These are phyloP conservation scores for Eupithecia subumbrata DNA, from an alignment of 2,888 invertebrate species.

Conservation along the genomic window DNA sequence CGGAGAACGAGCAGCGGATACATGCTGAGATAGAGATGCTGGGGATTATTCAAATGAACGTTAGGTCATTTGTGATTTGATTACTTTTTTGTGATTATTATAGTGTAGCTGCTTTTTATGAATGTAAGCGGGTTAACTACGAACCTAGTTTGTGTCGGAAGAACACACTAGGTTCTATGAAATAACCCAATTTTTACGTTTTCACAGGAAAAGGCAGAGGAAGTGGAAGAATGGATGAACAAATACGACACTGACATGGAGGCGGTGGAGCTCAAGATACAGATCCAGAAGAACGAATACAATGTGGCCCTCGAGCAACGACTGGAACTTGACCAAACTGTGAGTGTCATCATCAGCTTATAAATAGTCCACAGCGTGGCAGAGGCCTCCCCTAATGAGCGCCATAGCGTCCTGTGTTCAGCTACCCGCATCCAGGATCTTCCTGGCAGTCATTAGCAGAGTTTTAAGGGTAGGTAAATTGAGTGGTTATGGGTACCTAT, in stretches of 20 bases:
- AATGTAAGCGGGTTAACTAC: no score
- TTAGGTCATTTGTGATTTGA: constrained; percentile 45
- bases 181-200: not conserved
- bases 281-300: constrained; percentile 66
- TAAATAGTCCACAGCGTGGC: no score
- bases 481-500: no score
- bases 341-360: constrained; percentile 35
- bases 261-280: constrained; percentile 66
- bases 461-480: no score
- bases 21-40: constrained; percentile 70
- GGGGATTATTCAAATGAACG: constrained; percentile 62
- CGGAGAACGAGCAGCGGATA: constrained; percentile 66
- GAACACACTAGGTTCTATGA: no score
- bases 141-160: no score
- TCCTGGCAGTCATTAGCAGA: no score
- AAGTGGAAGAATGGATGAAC: constrained; percentile 69
- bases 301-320: constrained; percentile 56
- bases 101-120: not conserved
- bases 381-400: no score
- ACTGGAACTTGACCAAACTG: constrained; percentile 58
- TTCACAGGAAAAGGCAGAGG: constrained; percentile 65
- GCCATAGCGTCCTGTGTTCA: no score
- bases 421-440: no score
- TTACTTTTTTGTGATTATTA: not conserved
- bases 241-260: constrained; percentile 74